Percentiles rank a stretch among this genome's conserved stretches.
Conservation (phyloP, 2,797 vertebrate genomes). For the Decapterus maruadsi region DNA sequence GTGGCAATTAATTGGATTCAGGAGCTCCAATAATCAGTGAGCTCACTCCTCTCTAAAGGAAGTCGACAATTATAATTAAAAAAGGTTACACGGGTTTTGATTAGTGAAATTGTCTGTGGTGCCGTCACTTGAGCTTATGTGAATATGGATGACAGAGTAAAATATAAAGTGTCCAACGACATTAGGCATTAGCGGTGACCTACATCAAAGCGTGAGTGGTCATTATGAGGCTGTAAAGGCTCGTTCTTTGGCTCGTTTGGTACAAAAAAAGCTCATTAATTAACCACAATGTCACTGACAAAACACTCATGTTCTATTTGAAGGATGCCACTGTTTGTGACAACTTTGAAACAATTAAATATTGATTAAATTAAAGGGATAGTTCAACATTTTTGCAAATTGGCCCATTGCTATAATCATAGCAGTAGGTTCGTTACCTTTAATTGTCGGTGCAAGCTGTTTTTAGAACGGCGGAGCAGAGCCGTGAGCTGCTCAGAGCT, state of each 20-base stretch:
- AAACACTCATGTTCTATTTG: background rate
- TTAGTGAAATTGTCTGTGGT: conserved; percentile 55
- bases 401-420: too few relatives aligned
- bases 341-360: background rate
- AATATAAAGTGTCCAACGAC: conserved; percentile 11
- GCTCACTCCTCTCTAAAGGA: conserved; percentile 56
- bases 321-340: background rate
- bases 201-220: background rate
- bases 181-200: conserved; percentile 2
- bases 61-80: conserved; percentile 72
- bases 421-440: too few relatives aligned
- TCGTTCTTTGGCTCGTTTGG: background rate
- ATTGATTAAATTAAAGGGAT: background rate
- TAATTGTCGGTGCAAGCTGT: too few relatives aligned
- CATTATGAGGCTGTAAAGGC: background rate
- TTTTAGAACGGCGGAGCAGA: too few relatives aligned
- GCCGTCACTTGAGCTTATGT: conserved; percentile 11
- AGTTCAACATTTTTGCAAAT: too few relatives aligned
- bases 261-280: background rate
- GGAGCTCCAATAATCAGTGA: conserved; percentile 68
- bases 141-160: conserved; percentile 21
- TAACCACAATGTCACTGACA: background rate
- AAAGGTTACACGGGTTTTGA: conserved; percentile 59
- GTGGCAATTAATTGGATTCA: conserved; percentile 63
- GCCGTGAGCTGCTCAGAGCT: too few relatives aligned